These are phyloP conservation scores for Sarcoramphus papa DNA, from an alignment of 2,797 vertebrate species.

Conservation along the genomic window DNA sequence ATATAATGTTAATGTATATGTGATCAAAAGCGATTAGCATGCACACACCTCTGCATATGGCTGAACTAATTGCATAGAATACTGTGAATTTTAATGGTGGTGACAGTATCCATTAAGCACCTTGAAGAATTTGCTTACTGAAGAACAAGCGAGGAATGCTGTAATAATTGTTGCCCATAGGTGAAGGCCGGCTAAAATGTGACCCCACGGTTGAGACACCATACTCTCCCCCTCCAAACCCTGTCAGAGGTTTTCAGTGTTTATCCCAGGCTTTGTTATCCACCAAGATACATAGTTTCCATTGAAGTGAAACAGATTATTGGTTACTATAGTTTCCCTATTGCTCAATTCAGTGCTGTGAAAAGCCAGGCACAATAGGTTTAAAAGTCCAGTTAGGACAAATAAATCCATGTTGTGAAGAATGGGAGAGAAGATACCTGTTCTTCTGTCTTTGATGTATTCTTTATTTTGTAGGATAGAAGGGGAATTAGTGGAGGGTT, in stretches of 20 bases:
- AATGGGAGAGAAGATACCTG: constrained; percentile 69
- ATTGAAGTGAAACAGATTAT: constrained; percentile 83
- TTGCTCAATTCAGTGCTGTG: constrained; percentile 68
- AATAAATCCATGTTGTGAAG: constrained; percentile 58
- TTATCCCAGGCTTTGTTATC: constrained; percentile 79
- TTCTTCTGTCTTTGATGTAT: constrained; percentile 64
- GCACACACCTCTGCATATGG: background rate
- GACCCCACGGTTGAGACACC: constrained; percentile 57
- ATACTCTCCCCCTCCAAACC: constrained; percentile 23
- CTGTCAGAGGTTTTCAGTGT: constrained; percentile 70
- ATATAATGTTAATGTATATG: background rate
- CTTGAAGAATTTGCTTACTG: background rate
- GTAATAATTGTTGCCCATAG: constrained; percentile 37
- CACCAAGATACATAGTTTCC: constrained; percentile 82
- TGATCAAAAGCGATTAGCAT: background rate
- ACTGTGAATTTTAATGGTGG: constrained; percentile 12
- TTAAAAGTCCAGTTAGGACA: constrained; percentile 63
- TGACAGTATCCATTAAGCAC: background rate
- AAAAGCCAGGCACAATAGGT: constrained; percentile 71
- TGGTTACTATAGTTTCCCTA: constrained; percentile 85
- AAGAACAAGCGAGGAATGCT: background rate
- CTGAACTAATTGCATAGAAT: background rate
- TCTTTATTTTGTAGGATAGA: constrained; percentile 49
- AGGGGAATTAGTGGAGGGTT: constrained; percentile 47
- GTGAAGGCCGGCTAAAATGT: constrained; percentile 61